Base-by-base conservation (phyloP, 2,888 invertebrate species). In the Tenthredo distinguenda region DNA sequence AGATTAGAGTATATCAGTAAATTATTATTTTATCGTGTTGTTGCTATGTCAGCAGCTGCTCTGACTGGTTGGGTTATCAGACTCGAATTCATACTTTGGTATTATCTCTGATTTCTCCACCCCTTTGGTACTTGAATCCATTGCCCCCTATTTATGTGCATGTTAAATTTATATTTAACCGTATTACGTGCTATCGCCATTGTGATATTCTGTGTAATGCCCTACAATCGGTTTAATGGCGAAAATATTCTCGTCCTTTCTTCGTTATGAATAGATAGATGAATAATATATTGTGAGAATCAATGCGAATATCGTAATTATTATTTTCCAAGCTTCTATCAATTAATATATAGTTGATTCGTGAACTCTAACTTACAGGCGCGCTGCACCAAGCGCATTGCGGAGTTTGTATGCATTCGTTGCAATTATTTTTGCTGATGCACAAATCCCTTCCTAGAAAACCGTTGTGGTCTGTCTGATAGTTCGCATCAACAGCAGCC, bases 351-450 rank as follows among this genome's bases (percentile, higher is more conserved):
- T 47, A 1, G 50, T 50, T 55, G n/a, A 55, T 6, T n/a, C 55
- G 7, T 50, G 18, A 50, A 50, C 18, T 55, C n/a, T 12, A 86
- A 94, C 95, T 95, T 93, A 96, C 96, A 58, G 96, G 95, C 90
- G 96, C 95, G 88, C 95, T 95, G 93, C 98, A 98, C 99, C 99
- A 99, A 12, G 97, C 98, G 93, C 99, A 99, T 87, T 97, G 95
- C 88, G 97, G 96, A 87, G 98, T 96, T 92, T 97, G 96, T 89
- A 99, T 97, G 93, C 99, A 99, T 90, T 97, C 97, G 88, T 97
- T 97, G 94, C 99, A 99, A 0, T 96, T 97, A 88, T 96, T 96
- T 94, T 98, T 98, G 89, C 96, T 96, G 84, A 96, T 96, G 94
- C 98, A 98, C 3, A 97, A 97, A 94, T 97, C 97, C 94, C 96